Evolutionary conservation across 2,888 invertebrate genomes (phyloP), one percentile per base, ranked within the genome.

Genomic region (Monochamus alternatus): DNA sequence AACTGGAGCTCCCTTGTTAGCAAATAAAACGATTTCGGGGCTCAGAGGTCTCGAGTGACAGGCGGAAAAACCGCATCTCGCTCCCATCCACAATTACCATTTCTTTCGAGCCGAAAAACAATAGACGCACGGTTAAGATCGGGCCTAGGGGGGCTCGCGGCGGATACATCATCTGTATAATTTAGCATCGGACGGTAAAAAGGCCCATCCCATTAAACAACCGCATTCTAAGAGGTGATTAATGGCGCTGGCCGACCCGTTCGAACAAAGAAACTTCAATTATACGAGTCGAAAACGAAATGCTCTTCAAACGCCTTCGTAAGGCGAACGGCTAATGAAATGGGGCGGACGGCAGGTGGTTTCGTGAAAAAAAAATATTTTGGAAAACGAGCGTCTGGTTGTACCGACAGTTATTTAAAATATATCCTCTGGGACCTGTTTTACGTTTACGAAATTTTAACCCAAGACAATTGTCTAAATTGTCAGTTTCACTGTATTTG

Each of bases 161-260:
- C 38, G 52, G 55, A 75, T 73, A 73, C 74, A 76, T 79, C 79
- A 75, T 79, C 73, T 52, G 69, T 73, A 67, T 77, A 75, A 79
- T 77, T 76, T 77, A 77, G 77, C 78, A 72, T 73, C 71, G 68
- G 75, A 75, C 75, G 77, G 77, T 77, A 79, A 77, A 76, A 75
- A 77, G 72, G 70, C 71, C 77, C 75, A 76, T 77, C 79, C 77
- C 79, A 79, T 76, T 77, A 77, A 78, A 76, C 73, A 76, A 75
- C 43, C 63, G 44, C 78, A 73, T 75, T 76, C 75, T 77, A 77
- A 77, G 71, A 73, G 74, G 77, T 78, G 77, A 77, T 78, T 78
- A 78, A 78, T 78, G 78, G 71, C 64, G 68, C 64, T 66, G 55
- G 51, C 64, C 64, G 30, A 58, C 69, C 30, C 47, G 47, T 66